Evolutionary conservation across 1,140 invertebrate species (phyloP), one percentile per base, ranked within the genome.

Genomic region (Drosophila funebris): DNA sequence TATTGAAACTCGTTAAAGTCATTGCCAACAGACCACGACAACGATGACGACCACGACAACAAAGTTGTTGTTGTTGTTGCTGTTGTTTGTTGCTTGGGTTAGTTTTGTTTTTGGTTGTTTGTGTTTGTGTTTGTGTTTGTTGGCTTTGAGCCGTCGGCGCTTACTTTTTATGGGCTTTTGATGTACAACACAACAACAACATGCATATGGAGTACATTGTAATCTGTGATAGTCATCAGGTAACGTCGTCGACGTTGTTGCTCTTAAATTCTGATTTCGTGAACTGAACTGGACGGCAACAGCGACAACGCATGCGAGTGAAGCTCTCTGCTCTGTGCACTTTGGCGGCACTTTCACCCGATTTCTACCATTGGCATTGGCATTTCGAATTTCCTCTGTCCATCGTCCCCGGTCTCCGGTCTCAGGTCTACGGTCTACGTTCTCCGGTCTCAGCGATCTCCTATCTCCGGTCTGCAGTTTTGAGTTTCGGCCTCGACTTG

Each of bases 241-340:
- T 31, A 22, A 64, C 43, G 36, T 62, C 43, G 36, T 62, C 22
- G 29, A 43, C 36, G 61, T 75, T 70, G 61, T 70, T 81, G 78
- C 81, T 85, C 77, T 85, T 85, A 85, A 85, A 85, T 87, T 88
- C 75, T 82, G 83, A 88, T 87, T 85, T 87, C 83, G 83, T 85
- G 68, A 66, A 64, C 68, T 85, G 68, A 66, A 64, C 68, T 71
- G 68, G 68, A 64, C 67, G 60, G 20, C 66, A 43, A 71, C 78
- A 57, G 53, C 41, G 9, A 43, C 41, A 69, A 83, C 81, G 82
- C 81, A 85, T 85, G 81, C 75, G 48, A 82, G 58, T 79, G 63
- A 69, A 58, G 67, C 27, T n/a, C n/a, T 76, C 56, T 44, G 39
- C 48, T 62, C 57, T 67, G 74, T 85, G 62, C 61, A 66, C 67